phyloP scores from a whole-genome alignment of 2,888 invertebrate species.

The Hecatera dysodea region DNA sequence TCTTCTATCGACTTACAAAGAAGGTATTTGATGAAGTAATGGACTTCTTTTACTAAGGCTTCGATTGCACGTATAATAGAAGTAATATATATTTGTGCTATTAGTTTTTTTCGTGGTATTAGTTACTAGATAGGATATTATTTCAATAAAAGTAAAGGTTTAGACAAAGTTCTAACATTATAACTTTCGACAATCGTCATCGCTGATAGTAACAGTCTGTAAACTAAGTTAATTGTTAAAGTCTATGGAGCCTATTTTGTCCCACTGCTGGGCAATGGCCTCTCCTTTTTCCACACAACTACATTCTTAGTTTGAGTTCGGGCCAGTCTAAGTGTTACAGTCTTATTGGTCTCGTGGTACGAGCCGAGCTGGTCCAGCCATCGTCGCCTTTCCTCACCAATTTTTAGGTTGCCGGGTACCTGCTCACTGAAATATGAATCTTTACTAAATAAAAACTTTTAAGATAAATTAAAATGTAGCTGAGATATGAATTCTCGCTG shows the following conservation, averaged over 20 bases:
- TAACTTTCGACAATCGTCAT: no score
- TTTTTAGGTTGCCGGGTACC: neutral
- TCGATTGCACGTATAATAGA: conserved; percentile 11
- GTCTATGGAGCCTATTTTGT: no score
- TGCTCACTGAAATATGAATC: neutral
- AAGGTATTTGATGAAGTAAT: conserved; percentile 12
- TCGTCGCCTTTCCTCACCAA: no score
- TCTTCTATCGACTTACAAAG: neutral
- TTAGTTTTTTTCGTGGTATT: conserved; percentile 1
- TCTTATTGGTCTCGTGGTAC: no score
- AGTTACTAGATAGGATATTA: neutral
- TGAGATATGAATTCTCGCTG: neutral
- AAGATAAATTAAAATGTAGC: neutral
- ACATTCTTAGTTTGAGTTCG: no score
- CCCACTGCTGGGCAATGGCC: no score
- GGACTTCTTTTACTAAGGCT: conserved; percentile 9
- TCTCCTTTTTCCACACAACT: no score
- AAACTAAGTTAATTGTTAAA: no score
- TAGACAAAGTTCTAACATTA: neutral
- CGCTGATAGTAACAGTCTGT: no score
- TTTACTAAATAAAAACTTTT: neutral
- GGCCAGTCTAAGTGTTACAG: no score
- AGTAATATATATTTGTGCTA: neutral
- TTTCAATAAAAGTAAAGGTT: neutral
- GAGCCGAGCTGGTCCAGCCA: no score